phyloP scores from a whole-genome alignment of 2,113 vertebrate species.

The Falcunculus frontatus region DNA sequence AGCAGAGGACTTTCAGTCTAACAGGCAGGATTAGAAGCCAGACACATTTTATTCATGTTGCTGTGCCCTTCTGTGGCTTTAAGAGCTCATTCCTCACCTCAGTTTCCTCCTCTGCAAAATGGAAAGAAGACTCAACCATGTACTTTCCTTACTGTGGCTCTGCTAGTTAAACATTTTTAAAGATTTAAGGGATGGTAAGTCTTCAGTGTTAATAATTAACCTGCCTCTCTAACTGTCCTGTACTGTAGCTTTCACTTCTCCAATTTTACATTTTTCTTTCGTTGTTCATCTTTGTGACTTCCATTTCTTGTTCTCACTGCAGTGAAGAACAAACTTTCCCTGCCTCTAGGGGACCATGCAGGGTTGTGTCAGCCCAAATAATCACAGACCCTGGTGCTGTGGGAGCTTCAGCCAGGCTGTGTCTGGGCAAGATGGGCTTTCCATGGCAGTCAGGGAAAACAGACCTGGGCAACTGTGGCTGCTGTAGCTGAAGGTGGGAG shows the following conservation, averaged over 20 bases:
- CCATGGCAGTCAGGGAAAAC: not conserved
- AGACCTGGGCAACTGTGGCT: not conserved
- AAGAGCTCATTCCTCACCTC: not conserved
- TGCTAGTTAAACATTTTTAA: constrained; percentile 58
- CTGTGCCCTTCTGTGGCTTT: not conserved
- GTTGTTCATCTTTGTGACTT: not conserved
- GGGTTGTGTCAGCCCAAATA: not conserved
- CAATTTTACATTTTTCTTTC: not conserved
- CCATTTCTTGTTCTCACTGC: not conserved
- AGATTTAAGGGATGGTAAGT: not conserved
- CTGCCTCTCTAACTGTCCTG: not conserved
- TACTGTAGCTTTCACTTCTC: not conserved
- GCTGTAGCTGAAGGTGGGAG: not conserved
- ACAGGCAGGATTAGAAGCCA: not conserved
- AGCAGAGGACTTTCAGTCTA: not conserved
- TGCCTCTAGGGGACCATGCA: not conserved
- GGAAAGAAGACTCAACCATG: not conserved
- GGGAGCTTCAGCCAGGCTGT: not conserved
- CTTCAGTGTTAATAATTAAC: constrained; percentile 44
- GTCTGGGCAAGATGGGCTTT: not conserved
- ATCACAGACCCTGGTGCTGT: not conserved
- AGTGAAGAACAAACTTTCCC: not conserved
- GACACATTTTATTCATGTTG: not conserved
- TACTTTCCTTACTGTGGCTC: not conserved
- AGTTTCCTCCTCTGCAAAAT: not conserved